Evolutionary conservation across 2,888 invertebrate genomes (phyloP).

Genomic region (Hirtodrosophila confusa): DNA sequence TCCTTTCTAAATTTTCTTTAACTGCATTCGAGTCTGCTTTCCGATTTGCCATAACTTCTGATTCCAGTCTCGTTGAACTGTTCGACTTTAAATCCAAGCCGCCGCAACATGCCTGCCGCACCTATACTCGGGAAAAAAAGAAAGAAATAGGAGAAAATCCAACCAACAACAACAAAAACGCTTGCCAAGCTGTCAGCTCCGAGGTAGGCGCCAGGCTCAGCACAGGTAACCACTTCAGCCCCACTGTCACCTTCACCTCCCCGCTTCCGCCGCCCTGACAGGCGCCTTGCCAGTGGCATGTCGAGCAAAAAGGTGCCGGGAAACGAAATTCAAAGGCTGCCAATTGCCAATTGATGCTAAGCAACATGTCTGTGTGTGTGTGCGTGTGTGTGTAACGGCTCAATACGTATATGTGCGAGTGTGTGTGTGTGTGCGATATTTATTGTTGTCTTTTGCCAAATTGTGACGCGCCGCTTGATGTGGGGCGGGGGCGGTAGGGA

Average conservation of each 20-base stretch:
- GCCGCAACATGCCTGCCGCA: conserved; percentile 48
- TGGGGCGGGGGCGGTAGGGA: background rate
- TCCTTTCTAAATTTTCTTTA: background rate
- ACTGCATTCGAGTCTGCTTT: too few relatives aligned
- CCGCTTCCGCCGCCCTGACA: conserved; percentile 23
- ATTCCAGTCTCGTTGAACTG: conserved; percentile 20
- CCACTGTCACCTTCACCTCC: background rate
- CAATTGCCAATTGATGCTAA: conserved; percentile 75
- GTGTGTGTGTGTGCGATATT: conserved; percentile 49
- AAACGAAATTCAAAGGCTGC: conserved; percentile 77
- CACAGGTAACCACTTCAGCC: conserved; percentile 40
- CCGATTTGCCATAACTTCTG: background rate
- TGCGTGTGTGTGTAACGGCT: conserved; percentile 8
- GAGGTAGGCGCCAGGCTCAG: conserved; percentile 70
- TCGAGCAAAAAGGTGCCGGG: conserved; percentile 43
- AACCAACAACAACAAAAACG: conserved; percentile 37
- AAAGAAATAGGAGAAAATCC: conserved; percentile 12
- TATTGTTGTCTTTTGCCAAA: conserved; percentile 72
- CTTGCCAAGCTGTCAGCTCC: conserved; percentile 78
- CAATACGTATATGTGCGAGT: too few relatives aligned
- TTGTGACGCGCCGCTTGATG: conserved; percentile 27
- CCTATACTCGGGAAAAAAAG: conserved; percentile 7
- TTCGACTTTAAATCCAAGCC: conserved; percentile 37
- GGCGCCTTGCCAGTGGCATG: conserved; percentile 52
- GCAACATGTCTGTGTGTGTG: conserved; percentile 31